Evolutionary conservation across 2,888 invertebrate genomes (phyloP).

Genomic region (Dolichopus griseipennis): DNA sequence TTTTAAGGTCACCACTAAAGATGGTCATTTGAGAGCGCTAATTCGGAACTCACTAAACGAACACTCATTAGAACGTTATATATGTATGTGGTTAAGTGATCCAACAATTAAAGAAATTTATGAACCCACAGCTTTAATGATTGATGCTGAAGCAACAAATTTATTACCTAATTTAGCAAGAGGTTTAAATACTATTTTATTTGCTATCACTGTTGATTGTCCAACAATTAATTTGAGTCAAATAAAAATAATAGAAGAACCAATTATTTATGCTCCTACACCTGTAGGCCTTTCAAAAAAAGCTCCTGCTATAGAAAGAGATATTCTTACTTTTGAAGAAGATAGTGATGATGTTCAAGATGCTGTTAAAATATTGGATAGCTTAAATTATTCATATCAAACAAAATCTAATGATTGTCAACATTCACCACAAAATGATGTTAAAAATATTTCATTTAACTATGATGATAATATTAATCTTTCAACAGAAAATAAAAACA

Average conservation of each 20-base stretch:
- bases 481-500: background rate
- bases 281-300: conserved; percentile 47
- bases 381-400: conserved; percentile 1
- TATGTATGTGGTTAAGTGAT: conserved; percentile 65
- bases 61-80: conserved; percentile 73
- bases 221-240: conserved; percentile 56
- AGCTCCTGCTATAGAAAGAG: conserved; percentile 30
- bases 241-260: conserved; percentile 45
- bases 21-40: conserved; percentile 60
- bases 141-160: conserved; percentile 68
- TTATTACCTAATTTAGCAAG: conserved; percentile 78
- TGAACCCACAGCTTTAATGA: conserved; percentile 75
- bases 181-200: conserved; percentile 79
- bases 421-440: too few species aligned
- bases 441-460: background rate
- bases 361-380: conserved; percentile 7
- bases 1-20: conserved; percentile 56
- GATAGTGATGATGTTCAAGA: background rate
- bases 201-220: conserved; percentile 87
- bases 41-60: conserved; percentile 85
- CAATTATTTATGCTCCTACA: conserved; percentile 60
- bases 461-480: background rate
- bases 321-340: conserved; percentile 31
- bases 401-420: conserved; percentile 2
- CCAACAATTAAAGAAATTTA: conserved; percentile 61